Conservation (phyloP, 2,797 vertebrate species). For the Neoniphon sammara region DNA sequence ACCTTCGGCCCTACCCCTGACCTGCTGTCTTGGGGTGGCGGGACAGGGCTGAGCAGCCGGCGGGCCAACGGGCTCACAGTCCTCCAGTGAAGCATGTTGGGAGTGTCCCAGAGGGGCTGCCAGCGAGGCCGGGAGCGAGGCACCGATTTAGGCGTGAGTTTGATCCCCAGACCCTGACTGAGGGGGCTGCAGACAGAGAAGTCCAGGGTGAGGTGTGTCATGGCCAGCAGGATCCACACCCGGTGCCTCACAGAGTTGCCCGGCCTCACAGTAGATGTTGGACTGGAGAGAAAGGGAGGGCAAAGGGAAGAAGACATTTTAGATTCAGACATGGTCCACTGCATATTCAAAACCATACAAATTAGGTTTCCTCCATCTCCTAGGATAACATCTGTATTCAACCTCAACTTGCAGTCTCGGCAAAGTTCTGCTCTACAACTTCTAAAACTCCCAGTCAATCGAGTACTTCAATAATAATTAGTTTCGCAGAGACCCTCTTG, state of each 20-base stretch:
- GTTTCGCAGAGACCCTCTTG: slow-evolving; percentile 46
- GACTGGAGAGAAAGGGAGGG: slow-evolving; percentile 74
- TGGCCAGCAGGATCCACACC: slow-evolving; percentile 85
- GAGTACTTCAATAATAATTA: slow-evolving; percentile 65
- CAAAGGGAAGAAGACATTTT: slow-evolving; percentile 40
- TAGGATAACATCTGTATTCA: slow-evolving; percentile 43
- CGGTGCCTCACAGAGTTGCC: slow-evolving; percentile 81
- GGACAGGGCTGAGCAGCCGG: slow-evolving; percentile 72
- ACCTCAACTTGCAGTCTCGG: slow-evolving; percentile 36
- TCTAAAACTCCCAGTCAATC: slow-evolving; percentile 61
- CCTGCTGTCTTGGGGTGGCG: slow-evolving; percentile 67
- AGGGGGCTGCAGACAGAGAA: slow-evolving; percentile 83
- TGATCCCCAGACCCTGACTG: slow-evolving; percentile 77
- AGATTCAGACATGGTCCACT: slow-evolving; percentile 30
- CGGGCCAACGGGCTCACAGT: slow-evolving; percentile 78
- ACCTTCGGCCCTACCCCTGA: slow-evolving; percentile 66
- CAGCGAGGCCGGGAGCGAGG: slow-evolving; percentile 77
- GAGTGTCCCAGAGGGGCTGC: slow-evolving; percentile 78
- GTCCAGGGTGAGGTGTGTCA: slow-evolving; percentile 86
- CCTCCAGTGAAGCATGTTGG: slow-evolving; percentile 81
- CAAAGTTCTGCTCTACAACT: slow-evolving; percentile 58
- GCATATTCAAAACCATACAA: slow-evolving; percentile 31
- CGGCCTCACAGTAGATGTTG: slow-evolving; percentile 78
- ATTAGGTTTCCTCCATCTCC: not conserved
- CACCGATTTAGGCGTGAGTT: slow-evolving; percentile 76